Conservation (phyloP, 2,888 invertebrate species). For the Amorpha juglandis region DNA sequence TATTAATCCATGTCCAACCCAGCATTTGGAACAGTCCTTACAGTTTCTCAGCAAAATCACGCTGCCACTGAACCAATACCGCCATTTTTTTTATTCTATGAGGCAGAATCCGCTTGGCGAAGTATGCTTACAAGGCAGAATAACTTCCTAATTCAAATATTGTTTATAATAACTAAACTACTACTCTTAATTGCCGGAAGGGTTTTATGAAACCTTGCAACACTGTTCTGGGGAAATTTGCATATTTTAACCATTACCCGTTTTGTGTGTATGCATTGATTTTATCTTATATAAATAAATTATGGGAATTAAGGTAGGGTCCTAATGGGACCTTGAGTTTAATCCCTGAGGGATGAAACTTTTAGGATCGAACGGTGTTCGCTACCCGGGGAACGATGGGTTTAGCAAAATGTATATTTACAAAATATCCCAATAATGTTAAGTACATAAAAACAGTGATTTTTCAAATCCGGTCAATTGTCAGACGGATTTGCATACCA, state of each 20-base stretch:
- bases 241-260: constrained; percentile 12
- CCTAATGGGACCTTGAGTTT: not conserved
- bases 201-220: constrained; percentile 14
- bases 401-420: not conserved
- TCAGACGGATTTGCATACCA: too few relatives aligned
- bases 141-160: too few relatives aligned
- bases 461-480: too few relatives aligned
- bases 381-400: not conserved
- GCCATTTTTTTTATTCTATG: too few relatives aligned
- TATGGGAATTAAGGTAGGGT: not conserved
- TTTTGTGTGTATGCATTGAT: constrained; percentile 7
- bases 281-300: constrained; percentile 15
- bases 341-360: not conserved
- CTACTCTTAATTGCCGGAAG: constrained; percentile 2
- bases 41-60: too few relatives aligned
- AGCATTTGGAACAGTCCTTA: too few relatives aligned
- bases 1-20: too few relatives aligned
- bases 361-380: not conserved
- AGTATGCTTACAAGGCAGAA: too few relatives aligned
- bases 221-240: constrained; percentile 1
- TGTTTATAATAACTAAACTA: not conserved
- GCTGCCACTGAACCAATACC: too few relatives aligned
- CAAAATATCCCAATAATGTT: too few relatives aligned
- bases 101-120: too few relatives aligned
- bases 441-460: too few relatives aligned